phyloP scores from a whole-genome alignment of 2,113 vertebrate genomes.

The Tiliqua scincoides region DNA sequence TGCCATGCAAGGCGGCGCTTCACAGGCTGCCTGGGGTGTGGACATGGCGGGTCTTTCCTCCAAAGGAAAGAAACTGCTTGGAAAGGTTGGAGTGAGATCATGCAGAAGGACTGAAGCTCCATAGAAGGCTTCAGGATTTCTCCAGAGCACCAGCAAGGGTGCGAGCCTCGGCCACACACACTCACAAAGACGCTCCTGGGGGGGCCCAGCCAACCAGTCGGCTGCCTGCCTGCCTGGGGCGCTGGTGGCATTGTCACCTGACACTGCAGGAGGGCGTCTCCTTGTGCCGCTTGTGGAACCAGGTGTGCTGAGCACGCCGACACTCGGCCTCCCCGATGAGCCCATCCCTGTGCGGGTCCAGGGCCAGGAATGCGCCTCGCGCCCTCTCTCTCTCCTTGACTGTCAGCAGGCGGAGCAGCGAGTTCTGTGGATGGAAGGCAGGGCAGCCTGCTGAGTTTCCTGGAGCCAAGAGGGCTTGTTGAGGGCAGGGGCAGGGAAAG shows the following conservation, averaged over 20 bases:
- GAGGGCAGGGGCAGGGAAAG: not conserved
- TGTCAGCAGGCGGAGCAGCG: conserved; percentile 86
- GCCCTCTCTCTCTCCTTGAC: conserved; percentile 88
- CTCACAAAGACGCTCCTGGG: no score
- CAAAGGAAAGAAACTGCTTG: no score
- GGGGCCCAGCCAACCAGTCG: not conserved
- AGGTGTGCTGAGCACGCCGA: conserved; percentile 81
- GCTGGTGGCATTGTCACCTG: conserved; percentile 76
- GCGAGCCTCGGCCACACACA: not conserved
- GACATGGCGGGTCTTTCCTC: not conserved
- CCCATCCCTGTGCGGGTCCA: conserved; percentile 79
- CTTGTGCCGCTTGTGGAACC: conserved; percentile 89
- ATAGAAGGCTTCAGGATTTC: no score
- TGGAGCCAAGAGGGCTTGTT: not conserved
- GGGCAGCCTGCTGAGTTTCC: no score
- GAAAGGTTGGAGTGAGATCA: not conserved
- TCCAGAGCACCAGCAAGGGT: no score
- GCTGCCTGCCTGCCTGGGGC: not conserved
- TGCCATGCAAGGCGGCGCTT: not conserved
- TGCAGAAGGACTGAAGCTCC: no score
- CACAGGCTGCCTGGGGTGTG: not conserved
- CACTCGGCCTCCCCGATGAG: conserved; percentile 82
- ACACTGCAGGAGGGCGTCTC: conserved; percentile 88
- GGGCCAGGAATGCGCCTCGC: conserved; percentile 80
- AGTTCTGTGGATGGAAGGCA: conserved; percentile 77